Evolutionary conservation across 2,797 vertebrate species (phyloP), one percentile per base, ranked within the genome.

Genomic region (Botia almorhae): DNA sequence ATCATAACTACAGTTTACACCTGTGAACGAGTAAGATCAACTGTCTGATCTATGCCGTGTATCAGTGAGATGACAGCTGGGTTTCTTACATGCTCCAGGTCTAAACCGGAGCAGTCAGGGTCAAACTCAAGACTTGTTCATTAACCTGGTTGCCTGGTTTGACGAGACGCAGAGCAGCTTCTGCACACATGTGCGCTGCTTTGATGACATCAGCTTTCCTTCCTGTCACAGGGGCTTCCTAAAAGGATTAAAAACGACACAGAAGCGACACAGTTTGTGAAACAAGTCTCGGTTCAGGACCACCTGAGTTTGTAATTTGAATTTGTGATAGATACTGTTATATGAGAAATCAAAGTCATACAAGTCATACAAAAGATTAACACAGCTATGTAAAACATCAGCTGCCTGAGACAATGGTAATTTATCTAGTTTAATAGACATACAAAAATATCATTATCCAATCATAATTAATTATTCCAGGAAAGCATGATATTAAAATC

Each of bases 121-220:
- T 21, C 8, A 58, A 58, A 19, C 53, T 56, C 13, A 14, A 14
- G 13, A 50, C 46, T 13, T 13, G 19, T 43, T 12, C 33, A 81
- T 78, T 85, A 78, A 99, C 97, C 95, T 98, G 96, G 85, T 98
- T 98, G 69, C 98, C 98, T 36, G 98, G 97, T 87, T 99, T 99
- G 73, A 99, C 98, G 23, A 99, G 92, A 80, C 98, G 96, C 79
- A 99, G 90, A 7, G 98, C 98, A 1, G 98, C 98, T 89, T 99
- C 98, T 0, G 96, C 96, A 58, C 98, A 99, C 43, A 99, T 93
- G 76, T 99, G 95, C 85, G 98, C 98, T 0, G 98, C 98, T 89
- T 94, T 97, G 85, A 99, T 88, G 50, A 98, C 98, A 13, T 99
- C 98, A 43, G 98, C 98, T 92, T 97, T 99, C 65, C 95, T 94